Evolutionary conservation across 2,888 invertebrate genomes (phyloP).

Genomic region (Phaonia tiefii): DNA sequence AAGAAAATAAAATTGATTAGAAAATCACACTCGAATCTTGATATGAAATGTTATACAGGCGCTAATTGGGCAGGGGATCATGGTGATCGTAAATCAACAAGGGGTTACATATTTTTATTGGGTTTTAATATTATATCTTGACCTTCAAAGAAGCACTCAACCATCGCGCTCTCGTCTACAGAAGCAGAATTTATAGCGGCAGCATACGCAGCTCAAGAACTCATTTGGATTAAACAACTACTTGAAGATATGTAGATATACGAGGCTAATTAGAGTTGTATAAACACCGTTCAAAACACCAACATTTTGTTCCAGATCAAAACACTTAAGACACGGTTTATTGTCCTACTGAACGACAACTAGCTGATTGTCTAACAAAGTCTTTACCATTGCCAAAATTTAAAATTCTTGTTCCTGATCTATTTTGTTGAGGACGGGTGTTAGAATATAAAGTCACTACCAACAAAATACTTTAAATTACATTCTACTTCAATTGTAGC

Average conservation of each 20-base stretch:
- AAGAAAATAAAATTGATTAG: no score
- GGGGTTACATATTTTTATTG: conserved; percentile 1
- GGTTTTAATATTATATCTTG: conserved; percentile 6
- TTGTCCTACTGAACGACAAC: conserved; percentile 1
- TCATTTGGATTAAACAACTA: conserved; percentile 7
- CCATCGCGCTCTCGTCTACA: not conserved
- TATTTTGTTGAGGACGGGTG: conserved; percentile 4
- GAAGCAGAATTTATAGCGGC: conserved; percentile 13
- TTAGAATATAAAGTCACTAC: no score
- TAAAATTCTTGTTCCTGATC: not conserved
- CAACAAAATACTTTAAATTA: no score
- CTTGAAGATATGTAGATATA: not conserved
- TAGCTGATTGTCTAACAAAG: conserved; percentile 2
- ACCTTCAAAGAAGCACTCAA: conserved; percentile 7
- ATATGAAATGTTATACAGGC: no score
- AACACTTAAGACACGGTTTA: no score
- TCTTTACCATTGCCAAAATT: conserved; percentile 13
- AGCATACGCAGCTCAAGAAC: conserved; percentile 13
- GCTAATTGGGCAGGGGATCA: no score
- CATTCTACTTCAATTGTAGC: no score
- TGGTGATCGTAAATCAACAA: no score
- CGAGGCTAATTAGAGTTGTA: not conserved
- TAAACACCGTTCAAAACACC: not conserved
- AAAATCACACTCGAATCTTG: no score
- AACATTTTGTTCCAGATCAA: no score